Percentiles rank a stretch among this genome's conserved stretches.
Evolutionary conservation across 2,888 invertebrate species (phyloP).

Genomic region (Caenorhabditis sp.): DNA sequence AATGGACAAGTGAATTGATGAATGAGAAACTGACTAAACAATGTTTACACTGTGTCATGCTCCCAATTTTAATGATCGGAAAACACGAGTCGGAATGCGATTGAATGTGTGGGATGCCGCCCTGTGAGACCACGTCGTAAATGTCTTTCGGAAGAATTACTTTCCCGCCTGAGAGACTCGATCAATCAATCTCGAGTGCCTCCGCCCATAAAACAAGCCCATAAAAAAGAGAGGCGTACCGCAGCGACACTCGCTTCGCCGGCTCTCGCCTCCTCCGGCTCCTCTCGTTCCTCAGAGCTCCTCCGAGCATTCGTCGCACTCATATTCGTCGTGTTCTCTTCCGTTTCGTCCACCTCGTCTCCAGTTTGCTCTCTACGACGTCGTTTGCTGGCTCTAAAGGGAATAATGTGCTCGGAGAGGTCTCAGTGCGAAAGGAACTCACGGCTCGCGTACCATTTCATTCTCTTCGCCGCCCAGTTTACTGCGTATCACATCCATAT

Average conservation of each 20-base stretch:
- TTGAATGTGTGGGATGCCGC: slow-evolving; percentile 18
- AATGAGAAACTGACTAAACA: not conserved
- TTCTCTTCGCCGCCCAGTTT: slow-evolving; percentile 34
- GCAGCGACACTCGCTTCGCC: slow-evolving; percentile 3
- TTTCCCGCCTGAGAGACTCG: slow-evolving; percentile 8
- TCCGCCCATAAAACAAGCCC: slow-evolving; percentile 23
- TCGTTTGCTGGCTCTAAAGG: slow-evolving; percentile 31
- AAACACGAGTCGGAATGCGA: too few species aligned
- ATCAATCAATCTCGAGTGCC: slow-evolving; percentile 25
- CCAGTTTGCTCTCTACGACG: slow-evolving; percentile 20
- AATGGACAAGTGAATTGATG: too few species aligned
- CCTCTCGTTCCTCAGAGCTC: slow-evolving; percentile 34
- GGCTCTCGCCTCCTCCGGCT: slow-evolving; percentile 4
- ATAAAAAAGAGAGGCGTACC: slow-evolving; percentile 16
- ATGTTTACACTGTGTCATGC: not conserved
- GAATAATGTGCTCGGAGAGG: not conserved
- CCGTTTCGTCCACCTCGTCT: not conserved
- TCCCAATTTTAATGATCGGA: too few species aligned
- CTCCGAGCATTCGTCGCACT: not conserved
- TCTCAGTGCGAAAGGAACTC: not conserved
- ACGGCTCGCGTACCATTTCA: slow-evolving; percentile 37
- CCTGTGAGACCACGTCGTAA: slow-evolving; percentile 21
- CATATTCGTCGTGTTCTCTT: slow-evolving; percentile 9
- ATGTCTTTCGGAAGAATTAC: too few species aligned
- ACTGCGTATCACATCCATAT: slow-evolving; percentile 53